phyloP scores from a whole-genome alignment of 1,140 invertebrate species.

The Mycetomoellerius zeteki region DNA sequence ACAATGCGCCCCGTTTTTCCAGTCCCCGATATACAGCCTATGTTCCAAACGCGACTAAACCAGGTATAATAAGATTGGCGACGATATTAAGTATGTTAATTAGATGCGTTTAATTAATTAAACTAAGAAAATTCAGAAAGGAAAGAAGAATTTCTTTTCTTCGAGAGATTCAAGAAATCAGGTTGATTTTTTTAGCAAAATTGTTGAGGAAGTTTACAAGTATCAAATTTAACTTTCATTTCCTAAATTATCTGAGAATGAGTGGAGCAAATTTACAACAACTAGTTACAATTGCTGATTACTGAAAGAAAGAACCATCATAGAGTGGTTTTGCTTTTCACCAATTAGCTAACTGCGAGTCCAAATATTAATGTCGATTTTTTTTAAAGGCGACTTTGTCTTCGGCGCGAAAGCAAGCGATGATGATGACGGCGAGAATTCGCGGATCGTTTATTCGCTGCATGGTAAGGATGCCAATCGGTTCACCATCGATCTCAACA shows the following conservation, averaged over 20 bases:
- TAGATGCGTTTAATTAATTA: slow-evolving; percentile 40
- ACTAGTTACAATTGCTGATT: no score
- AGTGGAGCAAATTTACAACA: neutral
- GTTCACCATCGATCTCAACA: slow-evolving; percentile 92
- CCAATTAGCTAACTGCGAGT: neutral
- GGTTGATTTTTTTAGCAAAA: no score
- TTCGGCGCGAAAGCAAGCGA: slow-evolving; percentile 95
- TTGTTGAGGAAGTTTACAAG: no score
- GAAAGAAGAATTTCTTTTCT: no score
- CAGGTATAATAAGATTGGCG: slow-evolving; percentile 85
- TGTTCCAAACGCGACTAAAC: slow-evolving; percentile 92
- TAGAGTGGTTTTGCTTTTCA: neutral
- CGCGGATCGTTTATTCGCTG: slow-evolving; percentile 92
- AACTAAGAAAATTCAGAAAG: neutral
- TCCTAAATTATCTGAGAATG: neutral
- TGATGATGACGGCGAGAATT: slow-evolving; percentile 93
- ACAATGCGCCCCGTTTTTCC: slow-evolving; percentile 94
- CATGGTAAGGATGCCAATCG: slow-evolving; percentile 92
- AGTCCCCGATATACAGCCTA: slow-evolving; percentile 91
- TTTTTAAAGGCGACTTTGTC: slow-evolving; percentile 90
- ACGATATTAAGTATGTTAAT: slow-evolving; percentile 2
- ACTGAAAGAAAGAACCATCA: neutral
- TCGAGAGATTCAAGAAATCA: no score
- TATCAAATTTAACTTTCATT: neutral
- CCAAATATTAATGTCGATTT: slow-evolving; percentile 26